A percentile compares a stretch with the other conserved stretches of the same genome.
phyloP scores from a whole-genome alignment of 2,113 vertebrate species.

The Nerophis lumbriciformis region DNA sequence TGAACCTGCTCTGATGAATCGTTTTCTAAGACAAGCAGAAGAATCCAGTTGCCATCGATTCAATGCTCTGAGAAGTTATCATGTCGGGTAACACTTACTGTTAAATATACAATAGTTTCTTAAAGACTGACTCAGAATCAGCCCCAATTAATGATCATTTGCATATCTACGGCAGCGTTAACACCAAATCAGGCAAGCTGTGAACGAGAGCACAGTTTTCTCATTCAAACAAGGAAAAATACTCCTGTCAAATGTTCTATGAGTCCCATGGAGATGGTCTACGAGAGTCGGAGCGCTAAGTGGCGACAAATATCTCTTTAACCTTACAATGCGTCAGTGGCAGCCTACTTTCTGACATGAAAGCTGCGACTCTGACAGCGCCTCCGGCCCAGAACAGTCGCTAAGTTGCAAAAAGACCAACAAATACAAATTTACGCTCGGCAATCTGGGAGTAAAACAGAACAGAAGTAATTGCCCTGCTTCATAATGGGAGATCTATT shows the following conservation, averaged over 20 bases:
- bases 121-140: no score
- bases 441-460: constrained; percentile 23
- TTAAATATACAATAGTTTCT: no score
- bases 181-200: constrained; percentile 50
- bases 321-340: constrained; percentile 48
- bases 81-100: no score
- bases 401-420: constrained; percentile 26
- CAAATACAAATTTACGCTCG: not conserved
- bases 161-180: not conserved
- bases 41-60: no score
- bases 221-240: constrained; percentile 63
- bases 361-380: constrained; percentile 41
- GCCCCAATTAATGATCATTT: no score
- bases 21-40: no score
- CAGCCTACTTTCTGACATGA: constrained; percentile 53
- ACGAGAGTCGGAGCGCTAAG: constrained; percentile 53
- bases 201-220: constrained; percentile 55
- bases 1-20: no score
- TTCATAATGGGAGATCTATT: constrained; percentile 8
- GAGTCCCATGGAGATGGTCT: constrained; percentile 54
- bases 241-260: constrained; percentile 68
- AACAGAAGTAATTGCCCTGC: constrained; percentile 7
- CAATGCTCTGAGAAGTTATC: no score
- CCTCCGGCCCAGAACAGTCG: constrained; percentile 14
- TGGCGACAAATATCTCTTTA: constrained; percentile 57